phyloP scores from a whole-genome alignment of 1,140 invertebrate genomes.

The Neodiprion virginianus region DNA sequence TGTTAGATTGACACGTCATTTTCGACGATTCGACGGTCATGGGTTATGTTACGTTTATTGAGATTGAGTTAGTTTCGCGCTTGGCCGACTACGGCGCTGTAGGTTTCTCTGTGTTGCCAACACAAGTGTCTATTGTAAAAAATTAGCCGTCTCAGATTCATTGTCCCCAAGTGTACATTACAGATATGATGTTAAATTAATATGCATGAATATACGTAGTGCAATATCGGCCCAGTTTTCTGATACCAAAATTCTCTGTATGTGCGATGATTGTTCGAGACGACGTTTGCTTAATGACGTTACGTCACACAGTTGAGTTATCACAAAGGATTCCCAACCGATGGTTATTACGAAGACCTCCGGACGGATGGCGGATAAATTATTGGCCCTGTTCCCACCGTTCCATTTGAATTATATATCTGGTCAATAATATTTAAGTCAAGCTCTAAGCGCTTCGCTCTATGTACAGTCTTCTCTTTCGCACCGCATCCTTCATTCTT shows the following conservation, averaged over 20 bases:
- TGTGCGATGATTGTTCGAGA: not conserved
- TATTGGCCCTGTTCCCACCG: not conserved
- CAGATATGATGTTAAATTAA: too few relatives aligned
- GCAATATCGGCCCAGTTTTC: not conserved
- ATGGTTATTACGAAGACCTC: not conserved
- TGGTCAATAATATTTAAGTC: not conserved
- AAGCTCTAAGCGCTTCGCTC: not conserved
- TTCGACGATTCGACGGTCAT: too few relatives aligned
- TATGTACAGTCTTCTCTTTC: not conserved
- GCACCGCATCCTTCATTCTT: not conserved
- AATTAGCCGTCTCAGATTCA: too few relatives aligned
- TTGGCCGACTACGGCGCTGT: too few relatives aligned
- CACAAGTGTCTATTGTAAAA: too few relatives aligned
- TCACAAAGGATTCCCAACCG: not conserved
- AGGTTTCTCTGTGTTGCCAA: too few relatives aligned
- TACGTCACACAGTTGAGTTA: constrained; percentile 1
- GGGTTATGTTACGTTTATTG: too few relatives aligned
- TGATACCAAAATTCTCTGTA: not conserved
- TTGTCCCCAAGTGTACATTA: too few relatives aligned
- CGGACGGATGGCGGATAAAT: not conserved
- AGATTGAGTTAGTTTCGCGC: too few relatives aligned
- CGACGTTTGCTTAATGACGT: constrained; percentile 4
- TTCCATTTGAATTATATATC: not conserved
- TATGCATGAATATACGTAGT: not conserved
- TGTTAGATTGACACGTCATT: too few relatives aligned